Conservation (phyloP, 2,888 invertebrate genomes). For the Tiliacea citrago region DNA sequence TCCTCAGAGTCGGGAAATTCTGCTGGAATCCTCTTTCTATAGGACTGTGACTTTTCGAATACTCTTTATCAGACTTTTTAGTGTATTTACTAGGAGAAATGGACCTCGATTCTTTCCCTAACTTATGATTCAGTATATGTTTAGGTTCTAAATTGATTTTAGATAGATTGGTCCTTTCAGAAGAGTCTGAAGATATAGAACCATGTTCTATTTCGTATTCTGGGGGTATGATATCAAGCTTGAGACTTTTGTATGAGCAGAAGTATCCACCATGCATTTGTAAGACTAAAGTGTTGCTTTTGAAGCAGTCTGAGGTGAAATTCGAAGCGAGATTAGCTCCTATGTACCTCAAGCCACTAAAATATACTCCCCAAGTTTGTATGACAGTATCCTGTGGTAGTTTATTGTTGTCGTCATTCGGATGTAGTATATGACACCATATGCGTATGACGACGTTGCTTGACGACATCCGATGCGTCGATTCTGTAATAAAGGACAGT, state of each 20-base stretch:
- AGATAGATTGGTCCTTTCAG: slow-evolving; percentile 81
- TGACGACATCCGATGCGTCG: slow-evolving; percentile 86
- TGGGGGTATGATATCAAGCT: slow-evolving; percentile 87
- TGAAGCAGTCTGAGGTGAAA: slow-evolving; percentile 92
- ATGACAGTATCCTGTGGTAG: slow-evolving; percentile 90
- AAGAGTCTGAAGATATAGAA: slow-evolving; percentile 85
- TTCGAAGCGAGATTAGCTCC: slow-evolving; percentile 93
- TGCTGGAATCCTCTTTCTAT: slow-evolving; percentile 84
- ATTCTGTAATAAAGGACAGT: slow-evolving; percentile 79
- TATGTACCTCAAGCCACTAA: slow-evolving; percentile 95
- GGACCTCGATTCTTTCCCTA: slow-evolving; percentile 82
- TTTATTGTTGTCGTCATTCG: slow-evolving; percentile 68
- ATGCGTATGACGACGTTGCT: slow-evolving; percentile 87
- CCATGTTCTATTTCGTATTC: slow-evolving; percentile 86
- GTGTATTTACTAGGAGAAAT: slow-evolving; percentile 83
- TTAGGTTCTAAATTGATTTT: slow-evolving; percentile 83
- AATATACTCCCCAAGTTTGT: slow-evolving; percentile 96
- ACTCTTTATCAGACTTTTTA: slow-evolving; percentile 81
- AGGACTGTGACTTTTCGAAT: slow-evolving; percentile 89
- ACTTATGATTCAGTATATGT: slow-evolving; percentile 76
- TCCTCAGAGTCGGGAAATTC: slow-evolving; percentile 79
- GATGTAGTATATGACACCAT: slow-evolving; percentile 84
- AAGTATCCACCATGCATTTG: slow-evolving; percentile 97
- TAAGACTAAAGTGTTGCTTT: slow-evolving; percentile 95
- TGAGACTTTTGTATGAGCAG: slow-evolving; percentile 91